Evolutionary conservation across 2,888 invertebrate species (phyloP), one percentile per base, ranked within the genome.

Genomic region (Hypercompe scribonia): DNA sequence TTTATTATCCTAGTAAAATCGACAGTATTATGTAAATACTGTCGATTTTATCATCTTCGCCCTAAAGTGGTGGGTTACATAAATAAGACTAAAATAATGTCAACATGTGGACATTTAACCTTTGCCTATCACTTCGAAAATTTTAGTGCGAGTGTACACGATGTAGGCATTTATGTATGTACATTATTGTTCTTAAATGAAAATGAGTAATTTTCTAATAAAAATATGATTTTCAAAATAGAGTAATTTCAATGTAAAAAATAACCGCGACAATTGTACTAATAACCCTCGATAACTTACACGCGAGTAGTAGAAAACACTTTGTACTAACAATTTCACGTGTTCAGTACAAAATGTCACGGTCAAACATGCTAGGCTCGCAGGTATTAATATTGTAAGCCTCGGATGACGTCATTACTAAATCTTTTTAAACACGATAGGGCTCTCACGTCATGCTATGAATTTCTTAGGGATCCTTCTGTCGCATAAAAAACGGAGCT

Each of bases 311-410:
- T 61, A 58, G 68, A 61, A 68, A 64, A 46, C 42, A 33, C 31
- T 28, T n/a, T 24, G 46, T 42, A 18, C 31, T 31, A 61, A 61
- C 31, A 61, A 42, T 31, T 28, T 36, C 31, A 46, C 39, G 64
- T 70, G 46, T 65, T 65, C 63, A 54, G 46, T 46, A 61, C 36
- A 13, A 71, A 80, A 78, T 78, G 68, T 71, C 80, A 80, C 34
- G 80, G 80, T 75, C 79, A 75, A 73, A 75, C 63, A 69, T 34
- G 70, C 50, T 71, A 42, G 64, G 28, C 42, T 50, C 68, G 68
- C 74, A 71, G 54, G 73, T 73, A 80, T 78, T 78, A 80, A 54
- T 58, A 66, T 71, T 72, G 67, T 72, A 71, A 72, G 70, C 58
- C 61, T 1, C 28, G 39, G 28, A 28, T 73, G 58, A 72, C 71